Evolutionary conservation across 2,888 invertebrate genomes (phyloP).

Genomic region (Bibio marci): DNA sequence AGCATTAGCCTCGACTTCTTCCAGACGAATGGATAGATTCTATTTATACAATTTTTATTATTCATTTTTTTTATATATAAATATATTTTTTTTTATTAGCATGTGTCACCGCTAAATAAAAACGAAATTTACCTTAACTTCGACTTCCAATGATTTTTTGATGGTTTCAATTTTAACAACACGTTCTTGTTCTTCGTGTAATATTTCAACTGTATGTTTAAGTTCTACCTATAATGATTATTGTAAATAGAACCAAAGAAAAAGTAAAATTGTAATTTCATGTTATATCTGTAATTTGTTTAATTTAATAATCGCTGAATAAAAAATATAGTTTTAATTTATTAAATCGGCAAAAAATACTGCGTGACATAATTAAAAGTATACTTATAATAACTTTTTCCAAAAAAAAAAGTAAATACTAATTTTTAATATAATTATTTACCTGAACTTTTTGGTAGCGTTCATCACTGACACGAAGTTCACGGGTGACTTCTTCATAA

Average conservation of each 20-base stretch:
- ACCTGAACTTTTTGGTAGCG: conserved; percentile 82
- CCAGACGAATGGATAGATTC: conserved; percentile 80
- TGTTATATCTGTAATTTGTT: no score
- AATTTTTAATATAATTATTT: conserved; percentile 12
- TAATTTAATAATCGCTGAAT: not conserved
- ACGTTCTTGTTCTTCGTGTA: conserved; percentile 93
- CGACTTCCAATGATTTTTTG: conserved; percentile 94
- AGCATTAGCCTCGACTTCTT: conserved; percentile 93
- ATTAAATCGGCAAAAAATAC: not conserved
- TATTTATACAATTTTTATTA: conserved; percentile 13
- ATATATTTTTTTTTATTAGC: not conserved
- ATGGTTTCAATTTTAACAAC: conserved; percentile 93
- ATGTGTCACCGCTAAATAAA: not conserved
- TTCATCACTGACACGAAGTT: conserved; percentile 83
- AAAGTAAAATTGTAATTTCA: conserved; percentile 4
- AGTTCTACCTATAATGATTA: conserved; percentile 60
- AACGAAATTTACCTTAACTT: conserved; percentile 53
- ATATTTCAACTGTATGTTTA: conserved; percentile 82
- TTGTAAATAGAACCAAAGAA: no score
- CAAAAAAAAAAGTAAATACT: no score
- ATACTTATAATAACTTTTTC: no score
- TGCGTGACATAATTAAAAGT: no score
- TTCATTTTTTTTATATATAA: not conserved
- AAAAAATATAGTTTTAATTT: not conserved
- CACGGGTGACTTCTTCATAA: conserved; percentile 95